Conservation (phyloP, 1,140 invertebrate species). For the Holcopasites calliopsidis region DNA sequence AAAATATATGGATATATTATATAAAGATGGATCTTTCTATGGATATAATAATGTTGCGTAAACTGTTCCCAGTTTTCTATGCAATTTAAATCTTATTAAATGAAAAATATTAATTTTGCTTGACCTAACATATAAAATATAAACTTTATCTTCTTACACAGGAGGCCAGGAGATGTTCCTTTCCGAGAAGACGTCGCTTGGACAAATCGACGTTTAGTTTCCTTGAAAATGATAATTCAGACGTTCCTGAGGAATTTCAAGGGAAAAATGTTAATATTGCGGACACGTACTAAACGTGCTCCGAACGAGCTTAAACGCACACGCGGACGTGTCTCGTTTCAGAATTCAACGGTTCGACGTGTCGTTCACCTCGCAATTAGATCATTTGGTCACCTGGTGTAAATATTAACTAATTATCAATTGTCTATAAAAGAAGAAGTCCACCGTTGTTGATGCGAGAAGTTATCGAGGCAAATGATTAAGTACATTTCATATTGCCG, state of each 20-base stretch:
- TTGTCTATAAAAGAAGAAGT: too few relatives aligned
- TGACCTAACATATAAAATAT: too few relatives aligned
- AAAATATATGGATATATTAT: too few relatives aligned
- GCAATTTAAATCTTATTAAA: too few relatives aligned
- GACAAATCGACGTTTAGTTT: conserved; percentile 16
- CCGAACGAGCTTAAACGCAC: conserved; percentile 9
- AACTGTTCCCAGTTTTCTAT: too few relatives aligned
- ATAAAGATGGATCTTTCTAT: too few relatives aligned
- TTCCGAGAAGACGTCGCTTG: neutral
- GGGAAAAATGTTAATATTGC: conserved; percentile 32
- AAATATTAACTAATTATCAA: neutral
- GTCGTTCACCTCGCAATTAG: conserved; percentile 40
- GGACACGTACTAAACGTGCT: conserved; percentile 30
- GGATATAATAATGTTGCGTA: too few relatives aligned
- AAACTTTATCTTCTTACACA: neutral
- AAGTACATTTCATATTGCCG: too few relatives aligned
- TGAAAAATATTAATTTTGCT: too few relatives aligned
- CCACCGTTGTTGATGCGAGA: too few relatives aligned
- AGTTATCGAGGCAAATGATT: too few relatives aligned
- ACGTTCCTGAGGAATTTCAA: conserved; percentile 15
- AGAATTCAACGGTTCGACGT: conserved; percentile 13
- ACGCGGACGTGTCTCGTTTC: conserved; percentile 25
- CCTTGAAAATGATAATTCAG: conserved; percentile 29
- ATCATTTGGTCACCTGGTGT: conserved; percentile 16
- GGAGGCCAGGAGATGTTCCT: neutral